These are phyloP conservation scores for Champsocephalus gunnari DNA, from an alignment of 2,797 vertebrate genomes.

Conservation along the genomic window DNA sequence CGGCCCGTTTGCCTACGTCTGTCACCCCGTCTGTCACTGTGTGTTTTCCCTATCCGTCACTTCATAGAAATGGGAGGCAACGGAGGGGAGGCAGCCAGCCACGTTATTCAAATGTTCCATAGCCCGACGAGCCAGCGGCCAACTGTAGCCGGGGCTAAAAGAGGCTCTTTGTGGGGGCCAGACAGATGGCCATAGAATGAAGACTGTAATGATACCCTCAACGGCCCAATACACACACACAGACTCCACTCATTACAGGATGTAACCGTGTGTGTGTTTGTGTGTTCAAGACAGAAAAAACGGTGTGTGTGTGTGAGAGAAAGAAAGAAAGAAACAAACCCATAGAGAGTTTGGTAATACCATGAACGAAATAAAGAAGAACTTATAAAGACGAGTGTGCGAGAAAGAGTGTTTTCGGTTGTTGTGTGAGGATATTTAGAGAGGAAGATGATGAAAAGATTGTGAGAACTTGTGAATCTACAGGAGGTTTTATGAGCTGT, in stretches of 20 bases:
- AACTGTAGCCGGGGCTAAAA: slow-evolving; percentile 80
- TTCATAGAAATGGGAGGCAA: slow-evolving; percentile 70
- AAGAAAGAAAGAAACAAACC: slow-evolving; percentile 1
- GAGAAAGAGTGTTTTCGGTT: slow-evolving; percentile 12
- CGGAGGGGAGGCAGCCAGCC: slow-evolving; percentile 65
- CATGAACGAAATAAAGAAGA: slow-evolving; percentile 51
- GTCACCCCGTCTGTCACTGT: slow-evolving; percentile 60
- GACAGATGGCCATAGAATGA: slow-evolving; percentile 81
- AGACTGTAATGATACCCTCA: slow-evolving; percentile 82
- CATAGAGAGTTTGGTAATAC: slow-evolving; percentile 18
- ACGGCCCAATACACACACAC: slow-evolving; percentile 47
- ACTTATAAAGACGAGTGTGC: slow-evolving; percentile 46
- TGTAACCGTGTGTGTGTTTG: slow-evolving; percentile 43
- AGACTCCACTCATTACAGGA: slow-evolving; percentile 54
- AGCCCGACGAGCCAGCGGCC: slow-evolving; percentile 75
- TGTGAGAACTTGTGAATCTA: not conserved
- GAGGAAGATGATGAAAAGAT: not conserved
- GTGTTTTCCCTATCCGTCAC: slow-evolving; percentile 68
- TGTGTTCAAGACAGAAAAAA: slow-evolving; percentile 38
- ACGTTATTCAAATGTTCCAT: slow-evolving; percentile 78
- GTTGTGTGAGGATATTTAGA: slow-evolving; percentile 6
- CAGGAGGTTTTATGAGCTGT: slow-evolving; percentile 28
- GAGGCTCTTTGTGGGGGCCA: slow-evolving; percentile 76
- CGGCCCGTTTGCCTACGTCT: slow-evolving; percentile 44
- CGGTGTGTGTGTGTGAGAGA: slow-evolving; percentile 6